Base-by-base conservation (phyloP, 2,113 vertebrate genomes). In the Macquaria ambigua region DNA sequence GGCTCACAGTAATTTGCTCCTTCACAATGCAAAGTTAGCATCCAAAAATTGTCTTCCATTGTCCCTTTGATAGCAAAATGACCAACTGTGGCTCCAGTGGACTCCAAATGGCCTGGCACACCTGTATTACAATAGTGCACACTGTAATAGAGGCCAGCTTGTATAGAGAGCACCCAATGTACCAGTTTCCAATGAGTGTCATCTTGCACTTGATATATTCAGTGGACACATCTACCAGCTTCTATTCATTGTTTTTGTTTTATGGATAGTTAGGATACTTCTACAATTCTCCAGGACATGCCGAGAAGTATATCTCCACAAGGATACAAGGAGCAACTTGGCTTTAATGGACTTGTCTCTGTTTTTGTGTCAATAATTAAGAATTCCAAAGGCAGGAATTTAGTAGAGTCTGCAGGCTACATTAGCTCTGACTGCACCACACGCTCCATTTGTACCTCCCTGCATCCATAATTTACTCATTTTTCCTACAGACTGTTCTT, bases 391-490 rank as follows among this genome's bases (percentile, higher is more conserved):
- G 66, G 77, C 85, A 78, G 63, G 56, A 66, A 84, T 91, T 81
- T 66, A 85, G 70, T 76, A 41, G 79, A 82, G 39, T 84, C 48
- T 82, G 58, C 77, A 90, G 86, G 77, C 89, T 87, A 83, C 90
- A 91, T 93, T 92, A 89, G 77, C 74, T 89, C 74, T 48, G 64
- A 74, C 71, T 80, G 58, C 84, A 72, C 85, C 83, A 80, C 86
- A 77, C 39, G 67, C 76, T 91, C 82, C 84, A 83, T 83, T 91
- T 90, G 83, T 83, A 80, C 81, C 80, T 79, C 69, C 48, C 81
- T 77, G 83, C 84, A 91, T 92, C 87, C 74, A 91, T 89, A 92
- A 92, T 93, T 92, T 78, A 92, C 61, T 84, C 28, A 23, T 78
- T 90, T 77, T 70, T 23, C 53, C 74, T 58, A 53, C 72, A 61